These are phyloP conservation scores for Aphaenogaster rudis DNA, from an alignment of 1,140 invertebrate species.

Conservation along the genomic window DNA sequence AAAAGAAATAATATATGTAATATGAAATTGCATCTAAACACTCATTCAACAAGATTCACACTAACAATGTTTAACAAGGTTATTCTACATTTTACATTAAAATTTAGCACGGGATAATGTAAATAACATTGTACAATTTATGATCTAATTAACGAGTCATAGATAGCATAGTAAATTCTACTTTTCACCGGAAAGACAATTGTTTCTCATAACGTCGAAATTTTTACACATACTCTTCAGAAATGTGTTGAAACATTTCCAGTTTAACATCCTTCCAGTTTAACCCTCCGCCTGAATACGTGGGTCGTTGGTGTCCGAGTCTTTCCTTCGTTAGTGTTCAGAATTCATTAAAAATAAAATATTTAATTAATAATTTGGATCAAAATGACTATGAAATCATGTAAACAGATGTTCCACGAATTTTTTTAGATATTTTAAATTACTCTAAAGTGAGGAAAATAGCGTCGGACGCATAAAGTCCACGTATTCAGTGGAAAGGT, in stretches of 20 bases:
- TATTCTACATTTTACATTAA: slow-evolving; percentile 58
- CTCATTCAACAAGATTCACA: slow-evolving; percentile 57
- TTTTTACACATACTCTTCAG: slow-evolving; percentile 15
- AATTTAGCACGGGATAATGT: slow-evolving; percentile 47
- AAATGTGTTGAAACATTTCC: background rate
- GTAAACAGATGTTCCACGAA: no score
- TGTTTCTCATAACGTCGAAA: slow-evolving; percentile 3
- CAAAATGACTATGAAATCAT: no score
- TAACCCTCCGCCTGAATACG: no score
- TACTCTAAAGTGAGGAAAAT: no score
- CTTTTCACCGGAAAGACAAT: background rate
- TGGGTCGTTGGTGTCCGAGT: no score
- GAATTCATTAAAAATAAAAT: no score
- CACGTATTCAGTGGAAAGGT: no score
- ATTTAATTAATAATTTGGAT: no score
- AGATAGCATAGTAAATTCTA: slow-evolving; percentile 26
- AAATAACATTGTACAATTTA: slow-evolving; percentile 56
- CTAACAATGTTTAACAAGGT: slow-evolving; percentile 54
- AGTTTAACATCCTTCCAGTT: background rate
- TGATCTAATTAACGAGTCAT: slow-evolving; percentile 39
- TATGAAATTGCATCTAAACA: slow-evolving; percentile 46
- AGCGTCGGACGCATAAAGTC: no score
- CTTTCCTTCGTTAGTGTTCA: no score
- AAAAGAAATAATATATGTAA: slow-evolving; percentile 34
- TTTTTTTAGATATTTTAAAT: no score